Conservation (phyloP, 1,140 invertebrate genomes). For the Acyrthosiphon pisum region DNA sequence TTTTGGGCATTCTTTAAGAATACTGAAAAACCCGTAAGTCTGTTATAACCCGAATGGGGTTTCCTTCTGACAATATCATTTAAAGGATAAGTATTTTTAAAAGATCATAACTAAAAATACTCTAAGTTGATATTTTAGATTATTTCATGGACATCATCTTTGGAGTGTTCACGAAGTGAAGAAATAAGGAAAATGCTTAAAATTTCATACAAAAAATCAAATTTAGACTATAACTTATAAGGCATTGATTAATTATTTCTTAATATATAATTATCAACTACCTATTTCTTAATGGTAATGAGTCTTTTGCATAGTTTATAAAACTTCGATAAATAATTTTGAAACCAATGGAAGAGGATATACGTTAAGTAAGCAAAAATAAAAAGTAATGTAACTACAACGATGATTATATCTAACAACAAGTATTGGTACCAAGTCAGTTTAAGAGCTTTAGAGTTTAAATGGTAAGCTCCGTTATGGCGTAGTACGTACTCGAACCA, state of each 20-base stretch:
- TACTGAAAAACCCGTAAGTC: too few relatives aligned
- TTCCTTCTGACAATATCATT: too few relatives aligned
- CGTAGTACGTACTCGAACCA: constrained; percentile 69
- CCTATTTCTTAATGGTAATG: not conserved
- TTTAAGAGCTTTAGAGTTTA: constrained; percentile 6
- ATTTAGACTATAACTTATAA: not conserved
- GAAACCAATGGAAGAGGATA: not conserved
- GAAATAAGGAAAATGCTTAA: not conserved
- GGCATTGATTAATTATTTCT: not conserved
- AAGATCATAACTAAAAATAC: too few relatives aligned
- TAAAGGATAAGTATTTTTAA: too few relatives aligned
- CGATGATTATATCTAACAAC: constrained; percentile 39
- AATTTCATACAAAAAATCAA: not conserved
- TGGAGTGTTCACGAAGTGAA: not conserved
- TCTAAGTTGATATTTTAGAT: not conserved
- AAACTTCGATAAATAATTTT: not conserved
- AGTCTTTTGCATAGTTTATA: not conserved
- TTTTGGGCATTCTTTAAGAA: too few relatives aligned
- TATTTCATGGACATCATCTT: not conserved
- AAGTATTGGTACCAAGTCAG: constrained; percentile 49
- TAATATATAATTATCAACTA: not conserved
- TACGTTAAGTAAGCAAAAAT: not conserved
- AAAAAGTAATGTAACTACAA: not conserved
- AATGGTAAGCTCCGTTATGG: constrained; percentile 62
- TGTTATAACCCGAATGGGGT: too few relatives aligned